These are phyloP conservation scores for Scaptomyza parva DNA, from an alignment of 2,888 invertebrate species.

Conservation along the genomic window DNA sequence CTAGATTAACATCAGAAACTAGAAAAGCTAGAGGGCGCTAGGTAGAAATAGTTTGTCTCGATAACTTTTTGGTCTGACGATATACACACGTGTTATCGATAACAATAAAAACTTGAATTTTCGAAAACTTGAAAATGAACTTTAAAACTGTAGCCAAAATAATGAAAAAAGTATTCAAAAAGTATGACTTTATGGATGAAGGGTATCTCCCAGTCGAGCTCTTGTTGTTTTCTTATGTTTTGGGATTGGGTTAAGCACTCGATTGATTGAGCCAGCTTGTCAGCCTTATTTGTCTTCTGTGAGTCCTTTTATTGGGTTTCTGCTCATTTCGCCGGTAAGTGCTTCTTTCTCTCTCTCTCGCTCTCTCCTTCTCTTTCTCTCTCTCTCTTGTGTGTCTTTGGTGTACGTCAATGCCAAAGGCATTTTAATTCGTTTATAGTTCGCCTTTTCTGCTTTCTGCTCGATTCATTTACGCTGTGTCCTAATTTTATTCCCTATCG, in stretches of 20 bases:
- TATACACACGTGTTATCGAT: no score
- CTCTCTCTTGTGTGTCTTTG: constrained; percentile 1
- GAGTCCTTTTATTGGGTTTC: neutral
- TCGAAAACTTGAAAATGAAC: no score
- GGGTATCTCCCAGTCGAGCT: no score
- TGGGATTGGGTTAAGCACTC: constrained; percentile 10
- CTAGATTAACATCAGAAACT: no score
- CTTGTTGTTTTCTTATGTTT: neutral
- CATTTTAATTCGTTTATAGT: constrained; percentile 73
- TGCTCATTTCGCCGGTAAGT: neutral
- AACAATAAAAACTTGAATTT: no score
- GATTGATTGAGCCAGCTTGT: constrained; percentile 27
- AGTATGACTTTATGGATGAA: no score
- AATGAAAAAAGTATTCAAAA: no score
- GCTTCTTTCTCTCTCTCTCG: neutral
- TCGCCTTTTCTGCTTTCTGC: constrained; percentile 16
- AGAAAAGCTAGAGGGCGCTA: no score
- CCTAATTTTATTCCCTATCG: constrained; percentile 34
- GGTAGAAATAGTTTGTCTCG: no score
- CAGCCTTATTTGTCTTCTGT: no score
- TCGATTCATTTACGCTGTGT: constrained; percentile 21
- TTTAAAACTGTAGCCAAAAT: no score
- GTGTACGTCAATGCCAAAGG: constrained; percentile 60
- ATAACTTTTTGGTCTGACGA: no score
- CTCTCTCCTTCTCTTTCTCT: constrained; percentile 2